These are phyloP conservation scores for Oxyscelio sp. DNA, from an alignment of 2,888 invertebrate species.

Conservation along the genomic window DNA sequence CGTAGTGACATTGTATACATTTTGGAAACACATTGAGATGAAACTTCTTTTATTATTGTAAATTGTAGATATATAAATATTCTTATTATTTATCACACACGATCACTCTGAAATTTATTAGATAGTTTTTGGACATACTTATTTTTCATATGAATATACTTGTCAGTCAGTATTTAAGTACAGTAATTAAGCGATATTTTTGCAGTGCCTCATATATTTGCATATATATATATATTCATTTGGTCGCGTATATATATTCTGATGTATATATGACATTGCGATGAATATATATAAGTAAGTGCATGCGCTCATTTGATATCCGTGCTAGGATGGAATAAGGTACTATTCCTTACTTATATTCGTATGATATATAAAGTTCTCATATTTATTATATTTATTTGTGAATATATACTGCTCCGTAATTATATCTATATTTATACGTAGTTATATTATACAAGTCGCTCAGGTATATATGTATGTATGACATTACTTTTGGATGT, in stretches of 20 bases:
- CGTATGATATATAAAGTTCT: constrained; percentile 67
- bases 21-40: constrained; percentile 9
- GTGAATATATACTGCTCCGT: constrained; percentile 77
- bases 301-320: constrained; percentile 83
- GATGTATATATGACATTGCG: constrained; percentile 60
- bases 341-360: constrained; percentile 70
- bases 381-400: constrained; percentile 68
- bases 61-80: constrained; percentile 56
- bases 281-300: constrained; percentile 74
- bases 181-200: constrained; percentile 38
- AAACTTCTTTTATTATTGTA: constrained; percentile 17
- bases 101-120: constrained; percentile 70
- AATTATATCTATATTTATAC: constrained; percentile 69
- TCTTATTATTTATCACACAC: constrained; percentile 38
- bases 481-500: constrained; percentile 40
- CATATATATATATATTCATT: constrained; percentile 58
- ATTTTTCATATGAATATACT: constrained; percentile 20
- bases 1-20: constrained; percentile 43
- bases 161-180: not conserved
- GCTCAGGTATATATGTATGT: constrained; percentile 72
- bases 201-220: constrained; percentile 59
- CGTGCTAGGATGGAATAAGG: constrained; percentile 78
- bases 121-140: constrained; percentile 7
- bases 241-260: constrained; percentile 51
- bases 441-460: constrained; percentile 71